Evolutionary conservation across 2,797 vertebrate genomes (phyloP).

Genomic region (Centroberyx gerrardi): DNA sequence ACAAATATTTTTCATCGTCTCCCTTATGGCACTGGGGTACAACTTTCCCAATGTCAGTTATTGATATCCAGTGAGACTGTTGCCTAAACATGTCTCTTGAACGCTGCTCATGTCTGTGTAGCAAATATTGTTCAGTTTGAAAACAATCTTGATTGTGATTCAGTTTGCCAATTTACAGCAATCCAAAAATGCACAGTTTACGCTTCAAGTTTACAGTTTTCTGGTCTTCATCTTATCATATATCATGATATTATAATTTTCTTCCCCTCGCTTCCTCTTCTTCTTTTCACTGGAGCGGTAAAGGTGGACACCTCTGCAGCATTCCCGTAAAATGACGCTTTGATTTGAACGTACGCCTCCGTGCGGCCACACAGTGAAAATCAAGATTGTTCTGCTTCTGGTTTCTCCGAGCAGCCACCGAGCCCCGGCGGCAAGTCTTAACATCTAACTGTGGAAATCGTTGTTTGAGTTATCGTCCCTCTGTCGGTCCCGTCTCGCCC

Average conservation of each 20-base stretch:
- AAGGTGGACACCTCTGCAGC: slow-evolving; percentile 82
- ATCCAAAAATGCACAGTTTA: slow-evolving; percentile 77
- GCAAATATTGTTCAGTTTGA: slow-evolving; percentile 81
- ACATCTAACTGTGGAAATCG: slow-evolving; percentile 22
- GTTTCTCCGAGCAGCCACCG: slow-evolving; percentile 40
- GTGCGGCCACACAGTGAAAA: slow-evolving; percentile 76
- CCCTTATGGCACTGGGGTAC: slow-evolving; percentile 81
- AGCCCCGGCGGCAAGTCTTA: slow-evolving; percentile 8
- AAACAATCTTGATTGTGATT: slow-evolving; percentile 84
- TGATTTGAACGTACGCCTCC: slow-evolving; percentile 76
- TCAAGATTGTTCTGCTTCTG: slow-evolving; percentile 72
- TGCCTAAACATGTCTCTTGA: slow-evolving; percentile 85
- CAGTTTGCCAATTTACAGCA: slow-evolving; percentile 81
- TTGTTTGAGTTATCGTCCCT: slow-evolving; percentile 19
- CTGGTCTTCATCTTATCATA: slow-evolving; percentile 76
- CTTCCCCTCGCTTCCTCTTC: slow-evolving; percentile 7
- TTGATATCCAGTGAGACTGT: slow-evolving; percentile 87
- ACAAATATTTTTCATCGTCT: slow-evolving; percentile 64
- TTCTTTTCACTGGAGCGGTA: slow-evolving; percentile 73
- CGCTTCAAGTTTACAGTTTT: slow-evolving; percentile 83
- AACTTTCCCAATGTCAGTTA: slow-evolving; percentile 74
- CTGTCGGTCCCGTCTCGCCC: slow-evolving; percentile 17
- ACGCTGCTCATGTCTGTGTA: slow-evolving; percentile 81
- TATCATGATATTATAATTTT: slow-evolving; percentile 67
- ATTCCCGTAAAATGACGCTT: slow-evolving; percentile 78